phyloP scores from a whole-genome alignment of 2,113 vertebrate genomes.

The Pogonocichla stellata region DNA sequence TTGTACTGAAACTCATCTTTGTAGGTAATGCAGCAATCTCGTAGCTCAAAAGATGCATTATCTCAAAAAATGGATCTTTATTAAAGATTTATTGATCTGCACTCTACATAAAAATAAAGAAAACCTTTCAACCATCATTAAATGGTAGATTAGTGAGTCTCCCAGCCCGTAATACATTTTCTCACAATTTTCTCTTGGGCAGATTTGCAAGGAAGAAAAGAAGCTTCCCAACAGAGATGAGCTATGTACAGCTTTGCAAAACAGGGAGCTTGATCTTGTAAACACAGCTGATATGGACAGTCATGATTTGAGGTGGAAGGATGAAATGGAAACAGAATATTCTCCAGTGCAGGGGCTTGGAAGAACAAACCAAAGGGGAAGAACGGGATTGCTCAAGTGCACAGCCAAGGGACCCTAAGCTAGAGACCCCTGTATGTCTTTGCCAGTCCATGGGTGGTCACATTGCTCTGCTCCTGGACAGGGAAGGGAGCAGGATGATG shows the following conservation, averaged over 20 bases:
- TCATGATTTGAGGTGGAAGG: background rate
- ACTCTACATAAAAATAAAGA: background rate
- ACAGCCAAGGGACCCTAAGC: background rate
- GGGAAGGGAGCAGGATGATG: background rate
- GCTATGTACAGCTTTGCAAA: background rate
- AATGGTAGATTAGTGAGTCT: background rate
- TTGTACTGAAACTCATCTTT: background rate
- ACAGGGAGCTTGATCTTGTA: background rate
- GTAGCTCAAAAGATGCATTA: slow-evolving; percentile 13
- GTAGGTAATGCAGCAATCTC: background rate
- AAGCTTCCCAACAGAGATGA: background rate
- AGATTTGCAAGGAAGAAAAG: background rate
- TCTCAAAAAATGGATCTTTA: slow-evolving; percentile 18
- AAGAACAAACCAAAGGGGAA: background rate
- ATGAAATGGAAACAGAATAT: background rate
- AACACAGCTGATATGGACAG: background rate
- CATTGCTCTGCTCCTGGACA: fast-evolving
- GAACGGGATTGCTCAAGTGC: background rate
- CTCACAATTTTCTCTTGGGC: background rate
- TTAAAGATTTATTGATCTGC: slow-evolving; percentile 32
- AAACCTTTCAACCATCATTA: background rate
- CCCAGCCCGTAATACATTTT: background rate
- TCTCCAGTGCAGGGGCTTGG: background rate
- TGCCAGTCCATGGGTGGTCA: fast-evolving
- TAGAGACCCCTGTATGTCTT: background rate